Percentiles rank a stretch among this genome's conserved stretches.
Conservation (phyloP, 2,113 vertebrate genomes). For the Oryctolagus cuniculus region DNA sequence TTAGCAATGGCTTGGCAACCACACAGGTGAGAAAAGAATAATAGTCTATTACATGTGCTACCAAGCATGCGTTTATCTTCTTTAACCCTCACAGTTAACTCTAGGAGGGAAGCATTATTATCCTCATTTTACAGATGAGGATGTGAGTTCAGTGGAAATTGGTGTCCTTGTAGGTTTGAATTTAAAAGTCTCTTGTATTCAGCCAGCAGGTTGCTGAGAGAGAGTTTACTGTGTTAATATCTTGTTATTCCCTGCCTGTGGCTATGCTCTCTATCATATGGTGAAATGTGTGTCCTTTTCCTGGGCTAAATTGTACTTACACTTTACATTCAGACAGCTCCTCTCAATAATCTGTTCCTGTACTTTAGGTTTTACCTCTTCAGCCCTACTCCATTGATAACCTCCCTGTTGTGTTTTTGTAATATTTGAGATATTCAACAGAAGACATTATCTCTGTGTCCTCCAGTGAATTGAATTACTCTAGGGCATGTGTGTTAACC, state of each 20-base stretch:
- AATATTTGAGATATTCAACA: not conserved
- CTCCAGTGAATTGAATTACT: constrained; percentile 47
- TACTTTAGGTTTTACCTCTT: not conserved
- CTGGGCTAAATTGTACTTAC: constrained; percentile 13
- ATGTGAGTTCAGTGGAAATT: constrained; percentile 40
- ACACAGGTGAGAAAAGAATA: constrained; percentile 93
- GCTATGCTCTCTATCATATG: not conserved
- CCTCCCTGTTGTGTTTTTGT: constrained; percentile 28
- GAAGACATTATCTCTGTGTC: constrained; percentile 6
- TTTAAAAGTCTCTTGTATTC: constrained; percentile 9
- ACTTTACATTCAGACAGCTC: constrained; percentile 11
- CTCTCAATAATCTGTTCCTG: not conserved
- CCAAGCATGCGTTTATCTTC: constrained; percentile 14
- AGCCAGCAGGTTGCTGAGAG: constrained; percentile 36
- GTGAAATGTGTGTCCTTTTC: constrained; percentile 13
- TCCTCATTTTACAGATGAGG: constrained; percentile 26
- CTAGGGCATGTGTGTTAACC: not conserved
- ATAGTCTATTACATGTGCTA: not conserved
- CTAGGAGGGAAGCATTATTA: not conserved
- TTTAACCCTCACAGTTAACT: constrained; percentile 21
- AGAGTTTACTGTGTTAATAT: not conserved
- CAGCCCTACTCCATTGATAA: not conserved
- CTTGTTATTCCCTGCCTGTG: constrained; percentile 18
- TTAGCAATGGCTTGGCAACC: constrained; percentile 98
- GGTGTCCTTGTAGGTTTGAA: constrained; percentile 8